Evolutionary conservation across 2,113 vertebrate genomes (phyloP), one percentile per base, ranked within the genome.

Genomic region (Callopanchax toddi): DNA sequence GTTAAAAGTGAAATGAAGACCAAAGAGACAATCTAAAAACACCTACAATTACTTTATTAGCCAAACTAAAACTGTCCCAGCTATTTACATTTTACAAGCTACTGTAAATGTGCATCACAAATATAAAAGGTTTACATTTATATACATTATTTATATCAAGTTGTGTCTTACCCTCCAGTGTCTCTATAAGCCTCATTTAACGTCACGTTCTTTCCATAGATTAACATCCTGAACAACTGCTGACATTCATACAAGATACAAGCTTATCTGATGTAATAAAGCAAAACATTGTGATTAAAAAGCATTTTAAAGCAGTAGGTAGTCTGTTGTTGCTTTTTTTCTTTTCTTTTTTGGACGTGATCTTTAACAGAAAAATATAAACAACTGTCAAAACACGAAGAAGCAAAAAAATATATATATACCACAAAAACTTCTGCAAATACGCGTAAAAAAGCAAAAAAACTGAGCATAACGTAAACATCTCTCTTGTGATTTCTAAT

Each of bases 61-160:
- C 63, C 87, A 89, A 92, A 90, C 88, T 91, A 91, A 91, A 92
- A 84, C 73, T 79, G 80, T 83, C 82, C 84, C 71, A 81, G 76
- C 88, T 93, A 93, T 93, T 90, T 93, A 93, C 92, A 93, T 86
- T 92, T 90, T 91, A 90, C 85, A 92, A 83, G 73, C 87, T 90
- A 79, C 56, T 71, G 83, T 79, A 84, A 85, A 91, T 91, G 88
- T 79, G 85, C 85, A 84, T 84, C 78, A 90, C 68, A 89, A 84
- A 90, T 89, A 91, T 71, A 91, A 89, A 87, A 79, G 64, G 85
- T 86, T 90, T 86, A 87, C 83, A 85, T 89, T 85, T 91, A 91
- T 91, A 82, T 91, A 93, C 89, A 91, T 89, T 65, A 90, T 89
- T 87, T 86, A 90, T 82, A 89, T 86, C 84, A 83, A 84, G 82